Percentiles rank a stretch among this genome's conserved stretches.
Conservation (phyloP, 2,888 invertebrate species). For the Chironomus riparius region DNA sequence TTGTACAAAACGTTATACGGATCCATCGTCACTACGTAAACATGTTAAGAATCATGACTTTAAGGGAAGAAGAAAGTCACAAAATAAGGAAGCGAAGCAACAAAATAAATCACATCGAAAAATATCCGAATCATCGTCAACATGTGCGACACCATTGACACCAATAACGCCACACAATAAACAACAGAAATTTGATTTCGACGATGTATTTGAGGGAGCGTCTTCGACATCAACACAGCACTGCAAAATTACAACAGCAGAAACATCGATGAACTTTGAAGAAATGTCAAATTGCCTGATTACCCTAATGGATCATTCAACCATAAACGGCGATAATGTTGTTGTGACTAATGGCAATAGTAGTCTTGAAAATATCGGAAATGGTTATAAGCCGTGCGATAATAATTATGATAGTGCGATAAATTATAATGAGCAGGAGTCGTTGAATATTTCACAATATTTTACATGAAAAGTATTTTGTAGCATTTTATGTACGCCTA, state of each 20-base stretch:
- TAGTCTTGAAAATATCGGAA: slow-evolving; percentile 14
- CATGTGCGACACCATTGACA: slow-evolving; percentile 23
- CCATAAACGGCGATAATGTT: neutral
- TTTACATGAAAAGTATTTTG: neutral
- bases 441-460: neutral
- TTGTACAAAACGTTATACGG: slow-evolving; percentile 86
- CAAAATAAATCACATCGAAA: slow-evolving; percentile 28
- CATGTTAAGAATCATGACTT: slow-evolving; percentile 75
- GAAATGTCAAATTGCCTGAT: slow-evolving; percentile 44
- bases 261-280: slow-evolving; percentile 40
- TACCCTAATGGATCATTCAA: slow-evolving; percentile 31
- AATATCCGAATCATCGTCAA: slow-evolving; percentile 37
- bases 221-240: neutral
- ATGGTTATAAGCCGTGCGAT: slow-evolving; percentile 18
- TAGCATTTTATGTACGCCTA: too few relatives aligned
- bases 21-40: slow-evolving; percentile 85
- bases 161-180: slow-evolving; percentile 29
- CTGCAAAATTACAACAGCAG: neutral
- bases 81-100: slow-evolving; percentile 30
- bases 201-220: slow-evolving; percentile 30
- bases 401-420: slow-evolving; percentile 25
- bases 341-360: neutral
- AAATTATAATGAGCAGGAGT: slow-evolving; percentile 18
- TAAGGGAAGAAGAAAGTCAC: slow-evolving; percentile 38
- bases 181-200: slow-evolving; percentile 29